A percentile compares a stretch with the other conserved stretches of the same genome.
These are phyloP conservation scores for Synanceia verrucosa DNA, from an alignment of 2,797 vertebrate genomes.

Conservation along the genomic window DNA sequence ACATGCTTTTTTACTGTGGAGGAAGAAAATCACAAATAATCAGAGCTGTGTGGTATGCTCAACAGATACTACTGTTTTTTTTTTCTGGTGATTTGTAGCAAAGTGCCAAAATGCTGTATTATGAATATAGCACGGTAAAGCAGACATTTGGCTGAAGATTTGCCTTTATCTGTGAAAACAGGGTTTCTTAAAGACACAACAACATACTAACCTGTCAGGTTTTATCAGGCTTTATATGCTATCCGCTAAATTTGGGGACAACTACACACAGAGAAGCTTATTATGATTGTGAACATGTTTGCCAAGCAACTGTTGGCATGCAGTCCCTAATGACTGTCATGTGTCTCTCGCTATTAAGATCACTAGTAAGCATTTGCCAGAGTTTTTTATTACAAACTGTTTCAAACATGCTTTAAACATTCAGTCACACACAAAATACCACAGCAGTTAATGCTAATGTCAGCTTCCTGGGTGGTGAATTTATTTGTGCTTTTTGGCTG, in stretches of 20 bases:
- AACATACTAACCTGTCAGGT: not conserved
- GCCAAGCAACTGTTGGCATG: not conserved
- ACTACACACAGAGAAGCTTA: not conserved
- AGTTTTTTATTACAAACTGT: not conserved
- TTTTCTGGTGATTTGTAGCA: slow-evolving; percentile 38
- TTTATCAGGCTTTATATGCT: not conserved
- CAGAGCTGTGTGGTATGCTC: slow-evolving; percentile 29
- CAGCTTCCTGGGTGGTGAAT: not conserved
- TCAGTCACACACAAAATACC: not conserved
- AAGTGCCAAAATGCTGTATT: not conserved
- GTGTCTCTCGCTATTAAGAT: slow-evolving; percentile 20
- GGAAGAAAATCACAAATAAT: slow-evolving; percentile 56
- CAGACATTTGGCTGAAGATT: not conserved
- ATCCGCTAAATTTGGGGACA: not conserved
- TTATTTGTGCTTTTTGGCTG: slow-evolving; percentile 3
- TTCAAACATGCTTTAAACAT: not conserved
- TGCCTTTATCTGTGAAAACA: not conserved
- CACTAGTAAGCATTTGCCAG: slow-evolving; percentile 1
- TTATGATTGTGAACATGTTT: slow-evolving; percentile 3
- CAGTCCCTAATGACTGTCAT: slow-evolving; percentile 27
- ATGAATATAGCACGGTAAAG: not conserved
- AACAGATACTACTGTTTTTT: slow-evolving; percentile 44
- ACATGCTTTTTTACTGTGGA: slow-evolving; percentile 52
- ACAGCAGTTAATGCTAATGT: slow-evolving; percentile 23
- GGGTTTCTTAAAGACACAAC: not conserved